Conservation (phyloP, 2,888 invertebrate species). For the Antheraea assamensis region DNA sequence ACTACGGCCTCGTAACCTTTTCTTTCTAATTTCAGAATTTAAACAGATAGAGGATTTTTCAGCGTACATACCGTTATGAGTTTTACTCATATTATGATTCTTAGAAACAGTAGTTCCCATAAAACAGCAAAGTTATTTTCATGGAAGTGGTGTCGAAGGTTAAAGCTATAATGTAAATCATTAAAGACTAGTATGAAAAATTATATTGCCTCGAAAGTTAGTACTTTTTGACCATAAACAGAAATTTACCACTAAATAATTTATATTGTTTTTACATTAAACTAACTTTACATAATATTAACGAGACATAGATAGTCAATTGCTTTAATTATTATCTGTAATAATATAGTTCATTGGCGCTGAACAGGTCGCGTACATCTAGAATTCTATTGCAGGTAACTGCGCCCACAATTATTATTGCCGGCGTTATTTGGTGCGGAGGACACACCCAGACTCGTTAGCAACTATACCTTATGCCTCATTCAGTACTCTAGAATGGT, state of each 20-base stretch:
- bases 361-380: conserved; percentile 30
- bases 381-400: conserved; percentile 63
- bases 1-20: conserved; percentile 30
- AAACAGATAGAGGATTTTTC: no score
- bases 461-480: conserved; percentile 67
- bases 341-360: conserved; percentile 49
- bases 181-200: background rate
- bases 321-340: conserved; percentile 38
- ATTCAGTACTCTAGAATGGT: conserved; percentile 49
- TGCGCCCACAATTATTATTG: conserved; percentile 75
- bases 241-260: background rate
- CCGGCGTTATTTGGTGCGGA: conserved; percentile 71
- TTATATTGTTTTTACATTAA: background rate
- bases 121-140: no score
- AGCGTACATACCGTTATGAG: no score
- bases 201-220: background rate
- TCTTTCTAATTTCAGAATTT: conserved; percentile 20
- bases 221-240: background rate
- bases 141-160: no score
- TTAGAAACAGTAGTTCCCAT: no score
- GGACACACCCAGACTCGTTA: conserved; percentile 79
- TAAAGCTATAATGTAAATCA: no score
- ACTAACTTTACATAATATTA: background rate
- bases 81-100: no score
- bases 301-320: conserved; percentile 10